Percentiles rank a stretch among this genome's conserved stretches.
phyloP scores from a whole-genome alignment of 2,797 vertebrate species.

The Neosilurus hyrtlii region DNA sequence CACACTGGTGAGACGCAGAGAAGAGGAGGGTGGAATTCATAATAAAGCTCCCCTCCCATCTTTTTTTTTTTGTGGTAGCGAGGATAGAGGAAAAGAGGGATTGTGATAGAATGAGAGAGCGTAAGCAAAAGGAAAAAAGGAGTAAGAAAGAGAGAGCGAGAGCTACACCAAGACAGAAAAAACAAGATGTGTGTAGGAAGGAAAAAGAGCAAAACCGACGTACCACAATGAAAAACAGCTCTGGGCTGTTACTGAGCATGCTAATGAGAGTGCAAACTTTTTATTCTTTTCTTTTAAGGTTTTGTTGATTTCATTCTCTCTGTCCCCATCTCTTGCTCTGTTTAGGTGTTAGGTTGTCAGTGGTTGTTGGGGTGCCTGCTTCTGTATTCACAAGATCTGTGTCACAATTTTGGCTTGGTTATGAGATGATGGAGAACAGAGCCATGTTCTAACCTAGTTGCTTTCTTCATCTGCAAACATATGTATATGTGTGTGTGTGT shows the following conservation, averaged over 20 bases:
- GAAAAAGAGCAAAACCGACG: neutral
- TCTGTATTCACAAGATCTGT: neutral
- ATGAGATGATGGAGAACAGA: neutral
- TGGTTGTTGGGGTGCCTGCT: neutral
- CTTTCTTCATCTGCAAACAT: slow-evolving; percentile 7
- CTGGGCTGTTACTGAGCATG: slow-evolving; percentile 28
- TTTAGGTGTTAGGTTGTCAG: neutral
- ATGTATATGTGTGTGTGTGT: slow-evolving; percentile 38
- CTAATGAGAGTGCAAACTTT: slow-evolving; percentile 4
- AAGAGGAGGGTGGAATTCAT: slow-evolving; percentile 46
- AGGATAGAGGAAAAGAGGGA: neutral
- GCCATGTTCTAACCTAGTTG: neutral
- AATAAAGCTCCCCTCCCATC: slow-evolving; percentile 15
- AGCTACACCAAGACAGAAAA: neutral
- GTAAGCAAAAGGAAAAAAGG: neutral
- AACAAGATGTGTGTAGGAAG: slow-evolving; percentile 24
- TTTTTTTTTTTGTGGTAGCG: neutral
- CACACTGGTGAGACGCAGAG: slow-evolving; percentile 46
- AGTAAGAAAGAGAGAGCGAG: neutral
- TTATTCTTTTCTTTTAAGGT: neutral
- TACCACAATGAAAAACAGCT: slow-evolving; percentile 30
- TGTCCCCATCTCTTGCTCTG: neutral
- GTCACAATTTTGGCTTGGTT: neutral
- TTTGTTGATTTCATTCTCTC: neutral
- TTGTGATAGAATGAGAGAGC: neutral